Conservation (phyloP, 2,797 vertebrate genomes). For the Danio choprae region DNA sequence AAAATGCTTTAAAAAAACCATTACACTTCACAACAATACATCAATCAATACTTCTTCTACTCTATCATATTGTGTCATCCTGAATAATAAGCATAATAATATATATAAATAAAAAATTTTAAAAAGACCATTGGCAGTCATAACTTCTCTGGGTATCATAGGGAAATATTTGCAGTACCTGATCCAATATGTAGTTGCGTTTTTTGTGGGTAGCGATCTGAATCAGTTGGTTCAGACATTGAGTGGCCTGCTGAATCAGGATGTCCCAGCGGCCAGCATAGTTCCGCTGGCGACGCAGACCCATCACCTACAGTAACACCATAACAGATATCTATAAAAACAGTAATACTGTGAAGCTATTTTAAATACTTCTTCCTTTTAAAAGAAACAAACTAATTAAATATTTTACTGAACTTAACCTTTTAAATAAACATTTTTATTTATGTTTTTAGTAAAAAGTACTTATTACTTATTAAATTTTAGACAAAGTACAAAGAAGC, state of each 20-base stretch:
- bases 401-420: not conserved
- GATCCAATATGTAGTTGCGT: conserved; percentile 93
- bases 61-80: conserved; percentile 26
- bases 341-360: not conserved
- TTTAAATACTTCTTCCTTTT: not conserved
- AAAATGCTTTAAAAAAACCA: not conserved
- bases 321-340: not conserved
- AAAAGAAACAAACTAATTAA: not conserved
- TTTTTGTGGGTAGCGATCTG: conserved; percentile 92
- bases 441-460: too few species aligned
- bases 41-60: conserved; percentile 26
- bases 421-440: not conserved
- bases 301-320: conserved; percentile 85
- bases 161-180: conserved; percentile 30
- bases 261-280: conserved; percentile 92
- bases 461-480: too few species aligned
- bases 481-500: not conserved
- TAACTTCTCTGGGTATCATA: conserved; percentile 20
- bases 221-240: conserved; percentile 92
- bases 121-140: conserved; percentile 30
- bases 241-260: conserved; percentile 92
- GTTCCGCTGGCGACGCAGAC: conserved; percentile 89
- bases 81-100: conserved; percentile 25
- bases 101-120: conserved; percentile 34
- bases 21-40: not conserved